A percentile compares a stretch with the other conserved stretches of the same genome.
These are phyloP conservation scores for Isurus oxyrinchus DNA, from an alignment of 2,113 vertebrate species.

Conservation along the genomic window DNA sequence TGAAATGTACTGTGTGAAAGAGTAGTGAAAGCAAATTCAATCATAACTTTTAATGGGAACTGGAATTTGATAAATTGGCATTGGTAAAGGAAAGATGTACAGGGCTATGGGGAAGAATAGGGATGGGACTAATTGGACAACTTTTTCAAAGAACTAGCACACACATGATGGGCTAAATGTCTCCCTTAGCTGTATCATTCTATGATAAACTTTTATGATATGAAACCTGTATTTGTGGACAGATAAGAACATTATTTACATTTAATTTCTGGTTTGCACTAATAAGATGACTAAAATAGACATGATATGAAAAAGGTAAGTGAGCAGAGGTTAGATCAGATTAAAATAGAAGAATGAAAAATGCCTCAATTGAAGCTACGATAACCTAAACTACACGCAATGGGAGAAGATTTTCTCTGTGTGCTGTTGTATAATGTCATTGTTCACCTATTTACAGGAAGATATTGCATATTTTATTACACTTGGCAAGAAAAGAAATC, in stretches of 20 bases:
- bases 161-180: not conserved
- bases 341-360: not conserved
- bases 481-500: not conserved
- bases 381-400: not conserved
- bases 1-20: not conserved
- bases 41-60: not conserved
- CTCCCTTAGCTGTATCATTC: not conserved
- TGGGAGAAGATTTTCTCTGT: not conserved
- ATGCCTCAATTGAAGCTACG: not conserved
- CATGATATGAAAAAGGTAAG: not conserved
- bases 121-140: not conserved
- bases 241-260: not conserved
- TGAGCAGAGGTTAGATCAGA: not conserved
- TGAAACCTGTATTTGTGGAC: not conserved
- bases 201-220: not conserved
- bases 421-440: not conserved
- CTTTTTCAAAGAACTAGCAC: not conserved
- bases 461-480: not conserved
- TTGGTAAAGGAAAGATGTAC: not conserved
- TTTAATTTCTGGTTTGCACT: not conserved
- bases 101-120: not conserved
- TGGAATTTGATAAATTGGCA: not conserved
- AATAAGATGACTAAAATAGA: not conserved
- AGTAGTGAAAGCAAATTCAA: not conserved
- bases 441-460: not conserved